Evolutionary conservation across 1,140 invertebrate species (phyloP).

Genomic region (Aphelenchoides fujianensis): DNA sequence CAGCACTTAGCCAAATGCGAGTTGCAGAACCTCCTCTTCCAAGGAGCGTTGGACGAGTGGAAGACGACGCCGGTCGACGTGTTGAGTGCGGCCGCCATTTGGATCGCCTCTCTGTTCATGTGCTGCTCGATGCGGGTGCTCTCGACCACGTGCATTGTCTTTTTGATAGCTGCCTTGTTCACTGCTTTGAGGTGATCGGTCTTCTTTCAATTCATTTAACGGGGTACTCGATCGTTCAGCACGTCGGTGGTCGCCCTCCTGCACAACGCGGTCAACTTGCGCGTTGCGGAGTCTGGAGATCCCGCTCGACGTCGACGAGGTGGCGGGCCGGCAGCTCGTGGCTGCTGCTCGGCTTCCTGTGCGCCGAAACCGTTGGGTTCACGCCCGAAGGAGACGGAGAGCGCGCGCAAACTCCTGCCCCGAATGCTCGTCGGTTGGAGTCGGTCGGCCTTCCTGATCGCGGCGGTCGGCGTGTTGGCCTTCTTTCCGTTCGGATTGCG

Average conservation of each 20-base stretch:
- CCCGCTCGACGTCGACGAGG: conserved; percentile 25
- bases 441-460: conserved; percentile 4
- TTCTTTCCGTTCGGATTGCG: conserved; percentile 34
- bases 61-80: conserved; percentile 19
- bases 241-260: conserved; percentile 41
- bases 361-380: conserved; percentile 31
- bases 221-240: neutral
- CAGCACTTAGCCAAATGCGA: conserved; percentile 12
- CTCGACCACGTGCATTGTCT: conserved; percentile 28
- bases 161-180: conserved; percentile 38
- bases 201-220: neutral
- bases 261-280: conserved; percentile 33
- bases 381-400: conserved; percentile 31
- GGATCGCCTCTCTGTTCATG: conserved; percentile 22
- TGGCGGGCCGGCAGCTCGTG: neutral
- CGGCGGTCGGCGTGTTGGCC: conserved; percentile 26
- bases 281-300: conserved; percentile 27
- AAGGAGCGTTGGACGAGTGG: neutral
- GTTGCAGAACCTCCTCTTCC: conserved; percentile 36
- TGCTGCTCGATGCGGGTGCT: conserved; percentile 35
- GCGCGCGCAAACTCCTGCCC: conserved; percentile 29
- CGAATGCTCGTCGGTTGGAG: conserved; percentile 7
- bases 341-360: conserved; percentile 29
- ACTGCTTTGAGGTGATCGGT: conserved; percentile 15
- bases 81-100: conserved; percentile 6